phyloP scores from a whole-genome alignment of 2,797 vertebrate species.

The Sebastes reedi region DNA sequence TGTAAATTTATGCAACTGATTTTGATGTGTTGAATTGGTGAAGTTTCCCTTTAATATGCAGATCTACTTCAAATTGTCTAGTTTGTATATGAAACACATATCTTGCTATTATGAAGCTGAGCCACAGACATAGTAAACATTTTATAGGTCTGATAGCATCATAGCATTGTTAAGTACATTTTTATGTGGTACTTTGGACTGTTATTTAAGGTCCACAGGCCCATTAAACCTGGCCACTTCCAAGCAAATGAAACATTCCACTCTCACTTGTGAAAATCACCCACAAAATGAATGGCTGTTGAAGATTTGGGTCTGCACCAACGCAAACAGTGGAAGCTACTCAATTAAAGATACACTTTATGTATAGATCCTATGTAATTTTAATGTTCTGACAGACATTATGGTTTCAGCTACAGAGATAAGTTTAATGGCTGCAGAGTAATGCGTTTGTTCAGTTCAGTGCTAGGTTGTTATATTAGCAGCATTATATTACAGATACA shows the following conservation, averaged over 20 bases:
- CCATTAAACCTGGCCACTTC: background rate
- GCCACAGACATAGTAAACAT: background rate
- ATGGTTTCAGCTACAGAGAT: background rate
- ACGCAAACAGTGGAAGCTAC: background rate
- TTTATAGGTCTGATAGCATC: conserved; percentile 1
- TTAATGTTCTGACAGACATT: background rate
- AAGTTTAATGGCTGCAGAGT: conserved; percentile 14
- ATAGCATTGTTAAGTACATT: background rate
- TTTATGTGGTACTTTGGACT: background rate
- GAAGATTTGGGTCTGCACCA: background rate
- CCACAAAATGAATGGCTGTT: background rate
- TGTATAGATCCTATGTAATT: background rate
- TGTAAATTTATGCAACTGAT: background rate
- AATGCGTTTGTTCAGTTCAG: background rate
- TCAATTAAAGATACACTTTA: conserved; percentile 2
- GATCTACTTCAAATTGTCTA: background rate
- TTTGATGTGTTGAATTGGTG: background rate
- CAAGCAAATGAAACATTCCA: background rate
- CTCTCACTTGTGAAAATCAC: background rate
- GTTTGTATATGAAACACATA: background rate
- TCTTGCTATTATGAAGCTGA: no score
- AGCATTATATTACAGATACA: conserved; percentile 23
- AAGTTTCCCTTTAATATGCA: background rate
- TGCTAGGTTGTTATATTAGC: conserved; percentile 5
- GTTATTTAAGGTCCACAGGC: conserved; percentile 2